Evolutionary conservation across 2,113 vertebrate species (phyloP).

Genomic region (Chauna torquata): DNA sequence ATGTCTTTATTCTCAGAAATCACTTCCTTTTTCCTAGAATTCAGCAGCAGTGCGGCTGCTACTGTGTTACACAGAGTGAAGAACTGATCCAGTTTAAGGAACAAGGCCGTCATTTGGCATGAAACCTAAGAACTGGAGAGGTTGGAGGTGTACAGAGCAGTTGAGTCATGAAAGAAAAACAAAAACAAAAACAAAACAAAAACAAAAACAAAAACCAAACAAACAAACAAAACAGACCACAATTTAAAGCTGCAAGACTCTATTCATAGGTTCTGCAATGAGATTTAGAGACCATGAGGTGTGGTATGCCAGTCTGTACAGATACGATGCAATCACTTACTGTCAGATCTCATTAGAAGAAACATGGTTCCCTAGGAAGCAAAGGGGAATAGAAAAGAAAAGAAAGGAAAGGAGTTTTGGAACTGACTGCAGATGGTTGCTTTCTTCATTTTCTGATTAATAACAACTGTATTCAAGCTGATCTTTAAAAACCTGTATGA

Average conservation of each 20-base stretch:
- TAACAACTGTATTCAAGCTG: background rate
- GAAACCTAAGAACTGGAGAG: background rate
- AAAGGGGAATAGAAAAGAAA: background rate
- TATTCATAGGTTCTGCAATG: background rate
- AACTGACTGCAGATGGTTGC: background rate
- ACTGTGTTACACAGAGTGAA: background rate
- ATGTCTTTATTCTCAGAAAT: background rate
- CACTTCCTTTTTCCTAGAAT: background rate
- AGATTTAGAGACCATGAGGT: background rate
- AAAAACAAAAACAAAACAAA: too few species aligned
- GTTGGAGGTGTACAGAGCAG: background rate
- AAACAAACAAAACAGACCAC: rapidly evolving
- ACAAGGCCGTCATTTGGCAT: background rate
- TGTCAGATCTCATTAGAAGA: constrained; percentile 9
- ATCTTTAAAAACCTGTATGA: background rate
- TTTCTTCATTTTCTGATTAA: background rate
- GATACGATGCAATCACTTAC: background rate
- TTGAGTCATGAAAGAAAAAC: background rate
- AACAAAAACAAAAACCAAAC: too few species aligned
- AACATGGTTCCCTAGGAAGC: background rate
- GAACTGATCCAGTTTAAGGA: background rate
- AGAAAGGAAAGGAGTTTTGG: background rate
- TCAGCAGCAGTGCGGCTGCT: background rate
- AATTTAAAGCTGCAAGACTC: background rate
- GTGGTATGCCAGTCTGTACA: background rate